These are phyloP conservation scores for Hydrotaea cyrtoneurina DNA, from an alignment of 2,888 invertebrate species.

Conservation along the genomic window DNA sequence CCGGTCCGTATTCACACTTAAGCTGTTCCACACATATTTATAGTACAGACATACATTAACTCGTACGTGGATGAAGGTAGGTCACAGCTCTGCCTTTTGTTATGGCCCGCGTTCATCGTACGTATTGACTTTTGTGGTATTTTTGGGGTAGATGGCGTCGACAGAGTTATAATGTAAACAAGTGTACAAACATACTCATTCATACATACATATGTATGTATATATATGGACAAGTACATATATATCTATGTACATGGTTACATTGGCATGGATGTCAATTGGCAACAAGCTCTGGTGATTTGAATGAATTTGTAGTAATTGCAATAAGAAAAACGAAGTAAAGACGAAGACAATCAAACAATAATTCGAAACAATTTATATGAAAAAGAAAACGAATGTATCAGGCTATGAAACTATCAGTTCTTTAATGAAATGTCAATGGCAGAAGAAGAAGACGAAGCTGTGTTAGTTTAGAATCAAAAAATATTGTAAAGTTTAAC, in stretches of 20 bases:
- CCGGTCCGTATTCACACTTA: background rate
- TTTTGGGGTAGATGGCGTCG: background rate
- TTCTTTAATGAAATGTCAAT: no score
- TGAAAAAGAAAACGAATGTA: no score
- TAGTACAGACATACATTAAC: background rate
- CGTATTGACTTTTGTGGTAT: no score
- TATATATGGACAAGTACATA: background rate
- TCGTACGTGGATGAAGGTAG: background rate
- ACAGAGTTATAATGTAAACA: no score
- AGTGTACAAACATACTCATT: background rate
- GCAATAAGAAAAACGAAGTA: conserved; percentile 9
- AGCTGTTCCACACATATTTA: background rate
- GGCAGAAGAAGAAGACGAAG: no score
- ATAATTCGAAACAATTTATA: background rate
- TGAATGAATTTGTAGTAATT: conserved; percentile 37
- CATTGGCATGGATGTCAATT: conserved; percentile 43
- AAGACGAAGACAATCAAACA: background rate
- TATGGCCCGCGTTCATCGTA: no score
- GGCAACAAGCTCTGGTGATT: background rate
- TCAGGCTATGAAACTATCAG: no score
- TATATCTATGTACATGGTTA: conserved; percentile 6
- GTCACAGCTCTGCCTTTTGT: no score
- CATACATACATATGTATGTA: background rate
- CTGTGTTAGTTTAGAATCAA: no score
- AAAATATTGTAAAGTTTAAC: no score